Conservation (phyloP, 2,888 invertebrate species). For the Suillia variegata region DNA sequence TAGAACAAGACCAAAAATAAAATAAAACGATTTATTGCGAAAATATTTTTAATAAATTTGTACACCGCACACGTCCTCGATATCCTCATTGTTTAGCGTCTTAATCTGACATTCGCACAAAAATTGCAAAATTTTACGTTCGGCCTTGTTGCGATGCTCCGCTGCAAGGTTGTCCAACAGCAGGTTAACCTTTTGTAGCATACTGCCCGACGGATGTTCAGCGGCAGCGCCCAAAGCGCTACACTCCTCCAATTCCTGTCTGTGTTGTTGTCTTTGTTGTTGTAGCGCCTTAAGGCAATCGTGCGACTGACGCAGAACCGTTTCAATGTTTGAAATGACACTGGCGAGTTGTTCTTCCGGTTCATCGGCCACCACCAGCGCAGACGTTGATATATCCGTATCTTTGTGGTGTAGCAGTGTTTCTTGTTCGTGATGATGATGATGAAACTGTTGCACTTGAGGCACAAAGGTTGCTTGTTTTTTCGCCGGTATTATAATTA, state of each 20-base stretch:
- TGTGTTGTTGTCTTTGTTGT: slow-evolving; percentile 28
- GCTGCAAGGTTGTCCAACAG: slow-evolving; percentile 40
- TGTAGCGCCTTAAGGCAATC: slow-evolving; percentile 39
- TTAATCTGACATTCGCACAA: slow-evolving; percentile 55
- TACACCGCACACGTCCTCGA: slow-evolving; percentile 44
- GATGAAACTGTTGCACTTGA: background rate
- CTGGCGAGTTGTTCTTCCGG: slow-evolving; percentile 39
- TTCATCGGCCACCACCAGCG: background rate
- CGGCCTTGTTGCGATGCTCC: slow-evolving; percentile 41
- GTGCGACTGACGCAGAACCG: slow-evolving; percentile 47
- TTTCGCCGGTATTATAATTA: slow-evolving; percentile 18
- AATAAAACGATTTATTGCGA: background rate
- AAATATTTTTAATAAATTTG: slow-evolving; percentile 25
- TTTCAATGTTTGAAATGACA: slow-evolving; percentile 49
- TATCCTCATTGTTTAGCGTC: slow-evolving; percentile 47
- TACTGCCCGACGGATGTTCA: slow-evolving; percentile 13
- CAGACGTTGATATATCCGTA: background rate
- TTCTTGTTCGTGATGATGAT: background rate
- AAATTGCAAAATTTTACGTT: slow-evolving; percentile 53
- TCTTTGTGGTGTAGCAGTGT: too few relatives aligned
- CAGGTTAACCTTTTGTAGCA: slow-evolving; percentile 38
- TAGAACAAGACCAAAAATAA: too few relatives aligned
- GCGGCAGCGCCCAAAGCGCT: slow-evolving; percentile 18
- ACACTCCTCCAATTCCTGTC: slow-evolving; percentile 27
- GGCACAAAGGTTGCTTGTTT: background rate